Evolutionary conservation across 35 echinoderm and acorn worm species (phyloP), one percentile per base, ranked within the genome.

Genomic region (Ophiothrix spiculata): DNA sequence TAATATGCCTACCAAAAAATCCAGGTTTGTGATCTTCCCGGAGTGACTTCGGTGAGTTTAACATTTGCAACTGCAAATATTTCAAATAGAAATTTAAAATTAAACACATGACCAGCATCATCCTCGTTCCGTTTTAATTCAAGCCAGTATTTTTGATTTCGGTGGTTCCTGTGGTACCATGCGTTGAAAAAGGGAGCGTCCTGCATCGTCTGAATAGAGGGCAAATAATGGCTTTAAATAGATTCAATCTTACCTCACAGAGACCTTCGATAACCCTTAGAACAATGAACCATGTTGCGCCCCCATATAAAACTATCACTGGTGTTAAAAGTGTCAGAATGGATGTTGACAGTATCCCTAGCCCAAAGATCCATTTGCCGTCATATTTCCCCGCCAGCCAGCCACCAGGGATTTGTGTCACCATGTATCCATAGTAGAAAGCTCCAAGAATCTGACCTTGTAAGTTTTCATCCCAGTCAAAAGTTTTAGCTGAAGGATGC

Each of bases 381-480:
- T 89, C 89, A 74, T 81, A 93, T 19, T 42, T 88, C 17, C 86
- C 86, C 0, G 92, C 92, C 0, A 99, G 69, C 78, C 87, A 91
- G 11, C 96, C 96, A 23, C 96, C 96, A 0, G 96, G 96, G 31
- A 94, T 64, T 78, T 99, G 96, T 42, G 96, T 99, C 1, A 94
- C 23, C 35, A 99, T 90, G 77, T 99, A 99, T 19, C 96, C 96
- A 63, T 99, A 99, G 42, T 92, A 99, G 79, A 99, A 99, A 23
- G 89, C 91, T 25, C 80, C 89, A 1, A 99, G 80, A 32, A 99
- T 86, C 64, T 89, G 85, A 28, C 86, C 88, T 38, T 94, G 96
- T 11, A 83, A 87, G 28, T 86, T 79, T 64, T 87, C 42, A 85
- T 92, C 86, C 96, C 96, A 99, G 32, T 84, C 39, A 80, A 89